Conservation (phyloP, 1,140 invertebrate genomes). For the Ostrea edulis region DNA sequence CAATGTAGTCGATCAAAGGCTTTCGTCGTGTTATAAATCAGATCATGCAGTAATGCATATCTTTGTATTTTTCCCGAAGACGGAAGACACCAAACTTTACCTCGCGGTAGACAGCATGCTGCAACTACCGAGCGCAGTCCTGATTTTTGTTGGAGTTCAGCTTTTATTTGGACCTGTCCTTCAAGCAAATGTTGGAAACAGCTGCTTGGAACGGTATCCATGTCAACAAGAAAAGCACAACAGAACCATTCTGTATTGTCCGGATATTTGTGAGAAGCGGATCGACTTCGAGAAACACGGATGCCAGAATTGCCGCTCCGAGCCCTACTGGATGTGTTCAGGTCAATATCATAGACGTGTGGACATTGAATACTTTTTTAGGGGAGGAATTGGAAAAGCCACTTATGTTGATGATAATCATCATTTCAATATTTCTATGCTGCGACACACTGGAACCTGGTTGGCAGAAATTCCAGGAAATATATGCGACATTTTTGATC, state of each 20-base stretch:
- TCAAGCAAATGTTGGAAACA: too few relatives aligned
- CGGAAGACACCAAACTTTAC: too few relatives aligned
- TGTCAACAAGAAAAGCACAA: background rate
- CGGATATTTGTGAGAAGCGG: background rate
- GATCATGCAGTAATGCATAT: too few relatives aligned
- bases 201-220: too few relatives aligned
- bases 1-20: too few relatives aligned
- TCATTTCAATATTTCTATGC: background rate
- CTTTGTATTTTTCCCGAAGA: too few relatives aligned
- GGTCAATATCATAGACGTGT: background rate
- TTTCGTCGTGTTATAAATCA: too few relatives aligned
- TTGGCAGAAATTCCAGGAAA: background rate
- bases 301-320: background rate
- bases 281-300: background rate
- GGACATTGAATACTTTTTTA: background rate
- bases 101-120: too few relatives aligned
- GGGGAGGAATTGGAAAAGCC: background rate
- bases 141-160: too few relatives aligned
- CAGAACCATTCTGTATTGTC: background rate
- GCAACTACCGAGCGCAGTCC: too few relatives aligned
- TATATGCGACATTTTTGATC: background rate
- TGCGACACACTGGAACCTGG: background rate
- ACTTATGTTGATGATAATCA: background rate
- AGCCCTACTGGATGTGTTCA: background rate
- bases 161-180: too few relatives aligned